A percentile compares a stretch with the other conserved stretches of the same genome.
Evolutionary conservation across 2,797 vertebrate species (phyloP).

Genomic region (Amblyraja radiata): DNA sequence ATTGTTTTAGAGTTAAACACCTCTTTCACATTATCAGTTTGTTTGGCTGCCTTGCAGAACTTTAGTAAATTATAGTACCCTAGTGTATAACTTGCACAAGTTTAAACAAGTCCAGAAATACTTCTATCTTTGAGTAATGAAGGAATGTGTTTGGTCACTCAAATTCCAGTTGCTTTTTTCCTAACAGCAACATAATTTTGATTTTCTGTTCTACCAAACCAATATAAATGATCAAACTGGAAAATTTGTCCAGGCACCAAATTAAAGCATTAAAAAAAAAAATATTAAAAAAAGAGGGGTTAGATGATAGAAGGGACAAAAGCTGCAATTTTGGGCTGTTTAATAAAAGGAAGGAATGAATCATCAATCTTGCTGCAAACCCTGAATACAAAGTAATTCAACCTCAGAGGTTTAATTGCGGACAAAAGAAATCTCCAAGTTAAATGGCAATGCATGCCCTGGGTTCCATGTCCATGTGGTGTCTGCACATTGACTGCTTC

Average conservation of each 20-base stretch:
- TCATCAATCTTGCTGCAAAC: conserved; percentile 37
- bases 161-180: not conserved
- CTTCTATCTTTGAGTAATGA: not conserved
- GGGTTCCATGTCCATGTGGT: conserved; percentile 61
- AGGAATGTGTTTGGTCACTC: not conserved
- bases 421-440: conserved; percentile 68
- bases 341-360: conserved; percentile 40
- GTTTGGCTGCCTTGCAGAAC: not conserved
- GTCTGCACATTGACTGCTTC: conserved; percentile 62
- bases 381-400: conserved; percentile 59
- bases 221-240: not conserved
- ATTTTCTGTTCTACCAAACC: not conserved
- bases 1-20: not conserved
- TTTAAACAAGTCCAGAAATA: not conserved
- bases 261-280: not conserved
- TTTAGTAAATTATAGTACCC: not conserved
- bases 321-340: conserved; percentile 31
- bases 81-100: not conserved
- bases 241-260: not conserved
- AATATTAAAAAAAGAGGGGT: not conserved
- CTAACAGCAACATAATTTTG: not conserved
- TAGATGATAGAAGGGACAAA: not conserved
- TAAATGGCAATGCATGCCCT: conserved; percentile 53
- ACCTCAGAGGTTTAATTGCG: conserved; percentile 54
- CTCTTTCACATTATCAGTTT: conserved; percentile 1